Evolutionary conservation across 2,797 vertebrate species (phyloP), one percentile per base, ranked within the genome.

Genomic region (Poeciliopsis gracilis): DNA sequence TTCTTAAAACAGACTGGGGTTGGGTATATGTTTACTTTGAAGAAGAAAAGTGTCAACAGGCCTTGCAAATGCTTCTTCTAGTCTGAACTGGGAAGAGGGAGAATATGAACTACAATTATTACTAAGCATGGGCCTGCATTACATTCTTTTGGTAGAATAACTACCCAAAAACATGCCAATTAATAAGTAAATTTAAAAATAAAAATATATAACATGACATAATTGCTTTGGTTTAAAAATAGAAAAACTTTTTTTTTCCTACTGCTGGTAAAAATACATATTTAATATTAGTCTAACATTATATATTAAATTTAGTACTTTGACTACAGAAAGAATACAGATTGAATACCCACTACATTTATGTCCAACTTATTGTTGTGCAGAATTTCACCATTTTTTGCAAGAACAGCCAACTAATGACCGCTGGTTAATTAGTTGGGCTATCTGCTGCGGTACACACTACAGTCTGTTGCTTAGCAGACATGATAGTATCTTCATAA

Each of bases 1-100:
- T 70, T 66, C 67, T 69, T 33, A 9, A 25, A 46, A 74, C 77
- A 8, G 73, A 80, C 78, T 47, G n/a, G 85, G 84, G 78, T 86
- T 90, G 85, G 84, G 73, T n/a, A 87, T 76, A 57, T 15, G 36
- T 77, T 43, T 45, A 23, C 23, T 30, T 74, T 5, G 18, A 5
- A 67, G 72, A 18, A 33, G 45, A 82, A 83, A 74, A 78, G 71
- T 36, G 0, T 1, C 2, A 55, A 30, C 51, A 63, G 23, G 61
- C 9, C 51, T 46, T n/a, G n/a, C 72, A 41, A 73, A 6, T 20
- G 38, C 38, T 33, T 61, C 38, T 33, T 61, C 30, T 73, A 61
- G 53, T 33, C 8, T 72, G n/a, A 33, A 57, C 28, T 0, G 20
- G 13, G 5, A 15, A 25, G 11, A 49, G 23, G 18, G 45, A 38